Evolutionary conservation across 2,113 vertebrate genomes (phyloP).

Genomic region (Alethe castanea): DNA sequence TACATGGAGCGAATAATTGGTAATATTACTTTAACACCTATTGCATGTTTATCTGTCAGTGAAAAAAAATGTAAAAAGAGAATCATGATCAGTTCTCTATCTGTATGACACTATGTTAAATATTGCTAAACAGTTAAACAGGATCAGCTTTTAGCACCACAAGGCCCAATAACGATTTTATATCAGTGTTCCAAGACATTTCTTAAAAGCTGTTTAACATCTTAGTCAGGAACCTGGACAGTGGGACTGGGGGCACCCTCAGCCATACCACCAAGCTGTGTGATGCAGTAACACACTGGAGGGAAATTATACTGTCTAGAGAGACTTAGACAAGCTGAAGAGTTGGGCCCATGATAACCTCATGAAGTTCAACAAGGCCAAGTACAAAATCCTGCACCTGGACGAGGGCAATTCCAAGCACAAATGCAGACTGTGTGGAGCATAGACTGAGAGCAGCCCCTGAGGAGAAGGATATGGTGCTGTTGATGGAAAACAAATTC

Average conservation of each 20-base stretch:
- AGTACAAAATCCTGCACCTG: not conserved
- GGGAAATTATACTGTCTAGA: not conserved
- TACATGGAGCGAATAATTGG: not conserved
- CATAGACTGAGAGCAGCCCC: not conserved
- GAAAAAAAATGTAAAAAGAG: not conserved
- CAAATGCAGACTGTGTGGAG: not conserved
- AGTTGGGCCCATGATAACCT: not conserved
- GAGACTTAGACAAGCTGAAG: not conserved
- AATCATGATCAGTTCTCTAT: not conserved
- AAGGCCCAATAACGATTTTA: not conserved
- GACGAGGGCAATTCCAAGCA: not conserved
- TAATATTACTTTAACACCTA: not conserved
- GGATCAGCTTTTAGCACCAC: not conserved
- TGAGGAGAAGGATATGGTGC: not conserved
- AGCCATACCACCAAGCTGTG: no score
- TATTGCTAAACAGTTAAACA: not conserved
- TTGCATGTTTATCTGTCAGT: not conserved
- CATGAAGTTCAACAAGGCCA: not conserved
- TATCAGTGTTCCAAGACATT: not conserved
- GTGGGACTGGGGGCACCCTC: not conserved
- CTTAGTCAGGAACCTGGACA: not conserved
- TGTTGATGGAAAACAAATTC: not conserved
- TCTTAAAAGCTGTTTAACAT: not conserved
- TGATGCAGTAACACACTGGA: not conserved
- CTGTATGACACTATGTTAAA: not conserved